Base-by-base conservation (phyloP, 2,797 vertebrate species). In the Pyrocephalus nanus region DNA sequence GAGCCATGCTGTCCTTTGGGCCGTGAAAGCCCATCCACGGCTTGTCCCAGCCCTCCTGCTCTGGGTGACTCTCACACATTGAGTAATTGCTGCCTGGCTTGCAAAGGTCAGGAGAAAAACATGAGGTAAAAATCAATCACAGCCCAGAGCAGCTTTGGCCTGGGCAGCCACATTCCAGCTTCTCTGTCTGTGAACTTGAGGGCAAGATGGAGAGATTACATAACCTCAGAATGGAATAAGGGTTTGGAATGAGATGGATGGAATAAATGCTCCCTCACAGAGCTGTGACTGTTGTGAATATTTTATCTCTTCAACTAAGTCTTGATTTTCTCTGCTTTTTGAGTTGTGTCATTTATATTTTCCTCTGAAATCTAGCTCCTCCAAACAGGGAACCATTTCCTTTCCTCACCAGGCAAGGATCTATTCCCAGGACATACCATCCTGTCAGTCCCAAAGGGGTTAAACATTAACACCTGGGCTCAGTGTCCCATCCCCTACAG, bases 71-170 rank as follows among this genome's bases (percentile, higher is more conserved):
- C 85, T 45, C 69, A 34, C 2, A 2, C 6, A 4, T 3, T 69
- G 86, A 86, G 66, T 6, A 38, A 94, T 87, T 1, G 0, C 51
- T 2, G 29, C 58, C 71, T 76, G 83, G 43, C 32, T 83, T 62
- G 58, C 25, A 53, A 93, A 96, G 92, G 95, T 93, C 87, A 94
- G 62, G 47, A 88, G 80, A 45, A 67, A 93, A 51, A 14, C 53
- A 32, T 20, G 60, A 77, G 73, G 30, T 73, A 58, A 51, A 85
- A 96, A 96, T 95, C 79, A 91, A 81, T 80, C 93, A 76, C 38
- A 51, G 30, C 64, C 36, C 75, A 57, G n/a, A 70, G 79, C 1
- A 2, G 22, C 58, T 88, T 66, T 84, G 88, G 58, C 26, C 70
- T 30, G 86, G 65, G 80, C 38, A 75, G 77, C 47, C 29, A 55